A percentile compares a stretch with the other conserved stretches of the same genome.
phyloP scores from a whole-genome alignment of 2,113 vertebrate genomes.

The Brienomyrus longianalis region DNA sequence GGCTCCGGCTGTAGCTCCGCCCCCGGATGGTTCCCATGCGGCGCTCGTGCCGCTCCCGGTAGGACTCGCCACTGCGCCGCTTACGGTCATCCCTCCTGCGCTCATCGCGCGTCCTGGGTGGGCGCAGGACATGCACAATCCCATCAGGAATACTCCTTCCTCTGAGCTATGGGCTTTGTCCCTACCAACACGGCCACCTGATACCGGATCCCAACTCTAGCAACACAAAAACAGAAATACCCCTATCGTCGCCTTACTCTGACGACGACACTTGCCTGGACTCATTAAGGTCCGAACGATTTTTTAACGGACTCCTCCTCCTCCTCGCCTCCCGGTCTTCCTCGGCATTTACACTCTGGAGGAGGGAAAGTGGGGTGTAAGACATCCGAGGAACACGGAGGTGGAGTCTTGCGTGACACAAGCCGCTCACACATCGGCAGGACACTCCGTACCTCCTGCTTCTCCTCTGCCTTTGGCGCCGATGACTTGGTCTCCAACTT shows the following conservation, averaged over 20 bases:
- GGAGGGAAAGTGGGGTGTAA: constrained; percentile 22
- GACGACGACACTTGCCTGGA: constrained; percentile 64
- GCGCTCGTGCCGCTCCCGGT: constrained; percentile 88
- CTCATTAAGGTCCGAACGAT: constrained; percentile 78
- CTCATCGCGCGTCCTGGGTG: constrained; percentile 73
- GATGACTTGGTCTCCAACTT: constrained; percentile 75
- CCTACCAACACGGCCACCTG: background rate
- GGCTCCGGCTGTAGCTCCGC: constrained; percentile 53
- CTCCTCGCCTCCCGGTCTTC: constrained; percentile 82
- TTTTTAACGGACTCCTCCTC: constrained; percentile 88
- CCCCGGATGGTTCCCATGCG: constrained; percentile 68
- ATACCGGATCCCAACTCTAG: background rate
- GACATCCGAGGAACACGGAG: background rate
- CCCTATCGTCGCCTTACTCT: background rate
- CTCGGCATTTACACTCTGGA: constrained; percentile 69
- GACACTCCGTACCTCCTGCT: constrained; percentile 57
- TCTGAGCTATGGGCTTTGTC: background rate
- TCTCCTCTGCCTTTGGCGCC: constrained; percentile 70
- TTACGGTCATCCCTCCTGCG: constrained; percentile 91
- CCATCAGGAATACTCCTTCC: background rate
- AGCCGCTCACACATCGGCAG: background rate
- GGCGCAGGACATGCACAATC: background rate
- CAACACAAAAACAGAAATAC: background rate
- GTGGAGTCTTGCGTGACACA: background rate
- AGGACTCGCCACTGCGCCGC: constrained; percentile 79